Base-by-base conservation (phyloP, 2,113 vertebrate species). In the Desmodus rotundus region DNA sequence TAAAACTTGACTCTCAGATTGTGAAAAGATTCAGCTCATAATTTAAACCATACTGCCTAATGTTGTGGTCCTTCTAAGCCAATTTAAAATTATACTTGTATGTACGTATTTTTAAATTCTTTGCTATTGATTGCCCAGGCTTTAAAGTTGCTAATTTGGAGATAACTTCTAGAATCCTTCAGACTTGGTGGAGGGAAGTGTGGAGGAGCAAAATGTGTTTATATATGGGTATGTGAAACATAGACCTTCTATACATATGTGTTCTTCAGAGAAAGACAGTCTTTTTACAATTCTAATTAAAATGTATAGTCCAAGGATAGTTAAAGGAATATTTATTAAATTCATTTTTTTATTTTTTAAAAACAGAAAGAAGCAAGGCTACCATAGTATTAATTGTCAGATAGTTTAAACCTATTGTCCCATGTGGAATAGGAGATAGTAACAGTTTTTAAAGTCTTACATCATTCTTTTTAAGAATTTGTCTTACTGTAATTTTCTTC, bases 401-500 rank as follows among this genome's bases (percentile, higher is more conserved):
- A 31, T 85, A 95, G 47, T 88, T 96, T 92, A 95, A 97, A 56
- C 94, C 67, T 61, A 50, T 94, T 91, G 63, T 88, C 95, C 96
- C 82, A 22, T 17, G 50, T 87, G 68, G 36, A 96, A 96, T 61
- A 96, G 63, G 85, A 73, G 2, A 94, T 92, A 63, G 38, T 92
- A 93, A 76, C 54, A 90, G 90, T 96, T 92, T 96, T 92, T 88
- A 96, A 97, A 96, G 52, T n/a, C 33, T 96, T 72, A 96, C 16
- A 28, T 91, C 87, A 63, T 90, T 97, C 61, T 93, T 96, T 88
- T 26, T 89, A 93, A 96, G 61, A 94, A 91, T 88, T 95, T 96
- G 87, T 73, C 91, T 96, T 98, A 74, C 63, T 97, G 86, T 97
- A 97, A 92, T 95, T 96, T 96, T 91, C 82, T 95, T 97, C 65